Conservation (phyloP, 37 sponge, comb jelly and placozoan genomes). For the Ianthella basta region DNA sequence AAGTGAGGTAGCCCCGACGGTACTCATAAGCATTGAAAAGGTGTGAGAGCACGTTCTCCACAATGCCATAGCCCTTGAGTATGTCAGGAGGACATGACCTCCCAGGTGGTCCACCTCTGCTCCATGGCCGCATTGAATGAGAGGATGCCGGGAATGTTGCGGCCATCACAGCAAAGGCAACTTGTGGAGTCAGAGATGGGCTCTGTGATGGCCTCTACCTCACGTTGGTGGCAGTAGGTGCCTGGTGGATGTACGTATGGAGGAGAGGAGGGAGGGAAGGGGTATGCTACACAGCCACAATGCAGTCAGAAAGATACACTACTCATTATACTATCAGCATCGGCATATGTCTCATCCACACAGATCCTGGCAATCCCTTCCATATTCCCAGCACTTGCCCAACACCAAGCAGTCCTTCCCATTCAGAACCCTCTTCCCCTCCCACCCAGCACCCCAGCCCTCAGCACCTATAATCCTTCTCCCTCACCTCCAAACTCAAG, state of each 20-base stretch:
- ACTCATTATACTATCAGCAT: neutral
- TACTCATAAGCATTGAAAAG: constrained; percentile 88
- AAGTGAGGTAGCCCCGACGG: constrained; percentile 77
- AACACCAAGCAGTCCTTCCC: no score
- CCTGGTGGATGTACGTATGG: constrained; percentile 46
- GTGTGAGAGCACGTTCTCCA: constrained; percentile 85
- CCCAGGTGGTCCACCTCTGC: constrained; percentile 93
- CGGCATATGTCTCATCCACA: neutral
- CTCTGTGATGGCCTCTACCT: constrained; percentile 96
- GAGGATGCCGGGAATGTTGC: constrained; percentile 78
- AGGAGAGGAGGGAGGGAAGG: neutral
- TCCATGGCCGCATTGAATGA: constrained; percentile 82
- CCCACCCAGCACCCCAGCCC: no score
- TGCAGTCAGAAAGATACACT: neutral
- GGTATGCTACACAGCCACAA: neutral
- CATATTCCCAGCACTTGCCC: no score
- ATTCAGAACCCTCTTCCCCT: no score
- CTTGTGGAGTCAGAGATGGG: constrained; percentile 75
- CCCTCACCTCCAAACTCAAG: constrained; percentile 89
- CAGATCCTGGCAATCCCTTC: no score
- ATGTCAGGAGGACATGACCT: constrained; percentile 90
- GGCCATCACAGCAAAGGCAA: constrained; percentile 76
- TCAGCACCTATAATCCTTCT: neutral
- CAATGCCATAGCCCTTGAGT: constrained; percentile 90
- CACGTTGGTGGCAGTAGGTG: constrained; percentile 94